Base-by-base conservation (phyloP, 2,797 vertebrate species). In the Clarias pachynema region DNA sequence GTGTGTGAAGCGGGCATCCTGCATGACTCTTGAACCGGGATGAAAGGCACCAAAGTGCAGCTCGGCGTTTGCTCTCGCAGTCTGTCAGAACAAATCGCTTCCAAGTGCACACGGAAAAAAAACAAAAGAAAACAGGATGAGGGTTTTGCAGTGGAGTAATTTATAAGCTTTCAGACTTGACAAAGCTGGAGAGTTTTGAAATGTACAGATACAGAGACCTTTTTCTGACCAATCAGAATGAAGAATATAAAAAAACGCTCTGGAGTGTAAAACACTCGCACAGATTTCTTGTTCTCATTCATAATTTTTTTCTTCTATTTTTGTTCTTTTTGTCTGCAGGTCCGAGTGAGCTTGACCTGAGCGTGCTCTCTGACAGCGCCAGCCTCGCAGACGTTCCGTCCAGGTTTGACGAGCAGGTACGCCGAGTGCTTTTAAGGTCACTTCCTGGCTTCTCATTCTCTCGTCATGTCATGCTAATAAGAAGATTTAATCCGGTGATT, bases 401-500 rank as follows among this genome's bases (percentile, higher is more conserved):
- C 89, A 97, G 97, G 88, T 95, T 95, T 86, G 95, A 97, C 79
- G 96, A 98, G 79, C 95, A 96, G 98, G 98, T 99, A 95, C 94
- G 89, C 87, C 2, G 1, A 0, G 3, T 6, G 1, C 20, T 53
- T 22, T 57, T 40, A 3, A 20, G 2, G 8, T 34, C 26, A 22
- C 18, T 74, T 34, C 40, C 40, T 24, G n/a, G 22, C 49, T 70
- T 69, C 49, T 84, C 73, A 18, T 37, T 73, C 73, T 59, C 18
- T 56, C 20, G 10, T 44, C 73, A 6, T 65, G 59, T 40, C 16
- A 26, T 69, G 59, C 53, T 66, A 56, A 74, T 70, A 7, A 1
- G 0, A 29, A 74, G 22, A 4, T 24, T 68, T 56, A 60, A 62
- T 79, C 18, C 2, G 4, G 22, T 62, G 53, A 79, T 53, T 53